Evolutionary conservation across 2,888 invertebrate species (phyloP).

Genomic region (Lasioglossum pauxillum): DNA sequence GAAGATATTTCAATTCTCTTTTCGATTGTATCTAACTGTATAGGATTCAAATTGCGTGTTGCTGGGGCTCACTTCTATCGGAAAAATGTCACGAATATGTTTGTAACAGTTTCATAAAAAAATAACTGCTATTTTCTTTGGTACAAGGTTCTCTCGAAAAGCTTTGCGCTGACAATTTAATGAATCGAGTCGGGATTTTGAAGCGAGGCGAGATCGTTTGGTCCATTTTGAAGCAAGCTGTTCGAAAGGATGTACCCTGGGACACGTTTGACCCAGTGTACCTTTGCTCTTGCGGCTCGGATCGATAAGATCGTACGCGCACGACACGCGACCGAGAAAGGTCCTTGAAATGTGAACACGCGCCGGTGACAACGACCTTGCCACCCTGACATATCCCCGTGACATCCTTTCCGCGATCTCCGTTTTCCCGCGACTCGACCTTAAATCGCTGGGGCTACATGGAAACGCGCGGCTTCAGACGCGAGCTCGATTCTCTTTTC

Average conservation of each 20-base stretch:
- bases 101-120: neutral
- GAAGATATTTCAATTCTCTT: no score
- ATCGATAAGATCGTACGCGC: constrained; percentile 35
- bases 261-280: constrained; percentile 3
- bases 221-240: neutral
- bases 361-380: constrained; percentile 62
- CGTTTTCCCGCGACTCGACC: constrained; percentile 35
- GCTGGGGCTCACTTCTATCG: no score
- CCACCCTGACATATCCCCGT: constrained; percentile 49
- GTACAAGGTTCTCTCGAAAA: neutral
- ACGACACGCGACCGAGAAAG: constrained; percentile 38
- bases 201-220: neutral
- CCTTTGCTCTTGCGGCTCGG: constrained; percentile 34
- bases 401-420: constrained; percentile 49
- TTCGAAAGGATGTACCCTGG: neutral
- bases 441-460: constrained; percentile 28
- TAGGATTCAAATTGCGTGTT: neutral
- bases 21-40: no score
- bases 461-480: constrained; percentile 5
- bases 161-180: neutral
- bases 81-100: neutral
- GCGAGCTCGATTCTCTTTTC: neutral
- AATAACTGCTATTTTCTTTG: neutral
- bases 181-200: neutral
- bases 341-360: constrained; percentile 61